These are phyloP conservation scores for Chloromyia formosa DNA, from an alignment of 2,888 invertebrate genomes.

Conservation along the genomic window DNA sequence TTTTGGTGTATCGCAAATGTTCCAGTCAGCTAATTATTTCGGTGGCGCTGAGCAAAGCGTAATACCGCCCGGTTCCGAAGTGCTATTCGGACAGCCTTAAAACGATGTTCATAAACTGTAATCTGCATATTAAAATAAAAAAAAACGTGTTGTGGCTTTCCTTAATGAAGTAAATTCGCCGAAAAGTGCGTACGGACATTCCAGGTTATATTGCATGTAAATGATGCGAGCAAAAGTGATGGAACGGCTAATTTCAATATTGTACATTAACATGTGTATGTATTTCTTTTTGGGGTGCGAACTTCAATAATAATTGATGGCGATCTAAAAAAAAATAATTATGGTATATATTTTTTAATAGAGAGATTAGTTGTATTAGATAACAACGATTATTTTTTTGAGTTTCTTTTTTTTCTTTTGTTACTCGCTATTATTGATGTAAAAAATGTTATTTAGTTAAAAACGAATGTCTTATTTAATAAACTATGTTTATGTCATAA, in stretches of 20 bases:
- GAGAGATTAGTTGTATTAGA: neutral
- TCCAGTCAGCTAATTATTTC: conserved; percentile 75
- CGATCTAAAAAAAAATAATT: neutral
- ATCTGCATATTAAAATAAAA: neutral
- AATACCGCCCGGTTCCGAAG: conserved; percentile 71
- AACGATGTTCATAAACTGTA: conserved; percentile 12
- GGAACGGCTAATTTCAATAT: neutral
- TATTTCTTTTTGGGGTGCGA: neutral
- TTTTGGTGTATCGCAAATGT: conserved; percentile 64
- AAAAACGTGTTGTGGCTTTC: neutral
- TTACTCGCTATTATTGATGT: conserved; percentile 19
- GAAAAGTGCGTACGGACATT: conserved; percentile 13
- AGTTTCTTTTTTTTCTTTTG: conserved; percentile 25
- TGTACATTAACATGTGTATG: neutral
- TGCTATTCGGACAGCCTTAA: conserved; percentile 67
- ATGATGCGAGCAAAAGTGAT: neutral
- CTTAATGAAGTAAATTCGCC: neutral
- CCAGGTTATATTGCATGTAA: conserved; percentile 25
- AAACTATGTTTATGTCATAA: conserved; percentile 1
- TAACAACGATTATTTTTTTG: neutral
- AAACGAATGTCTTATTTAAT: conserved; percentile 22
- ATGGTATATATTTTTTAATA: neutral
- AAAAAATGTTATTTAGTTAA: conserved; percentile 28
- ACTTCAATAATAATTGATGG: conserved; percentile 1
- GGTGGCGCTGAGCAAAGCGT: conserved; percentile 66